These are phyloP conservation scores for Lasioglossum lativentre DNA, from an alignment of 2,888 invertebrate species.

Conservation along the genomic window DNA sequence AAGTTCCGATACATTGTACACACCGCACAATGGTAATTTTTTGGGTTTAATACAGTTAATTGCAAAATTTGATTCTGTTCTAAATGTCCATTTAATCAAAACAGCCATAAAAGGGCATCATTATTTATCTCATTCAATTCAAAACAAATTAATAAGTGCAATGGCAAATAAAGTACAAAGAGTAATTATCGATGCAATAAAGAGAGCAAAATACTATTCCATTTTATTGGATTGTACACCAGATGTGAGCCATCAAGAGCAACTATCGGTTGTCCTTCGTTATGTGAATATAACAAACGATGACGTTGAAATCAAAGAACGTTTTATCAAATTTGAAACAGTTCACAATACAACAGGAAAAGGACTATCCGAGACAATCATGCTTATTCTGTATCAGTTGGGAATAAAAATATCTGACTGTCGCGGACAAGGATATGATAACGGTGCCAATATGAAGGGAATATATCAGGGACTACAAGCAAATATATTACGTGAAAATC, in stretches of 20 bases:
- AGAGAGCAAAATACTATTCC: conserved; percentile 50
- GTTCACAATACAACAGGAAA: conserved; percentile 46
- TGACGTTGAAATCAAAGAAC: conserved; percentile 36
- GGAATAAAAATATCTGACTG: conserved; percentile 42
- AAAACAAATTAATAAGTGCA: conserved; percentile 47
- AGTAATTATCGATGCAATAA: conserved; percentile 42
- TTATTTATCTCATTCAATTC: conserved; percentile 47
- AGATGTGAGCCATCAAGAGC: no score
- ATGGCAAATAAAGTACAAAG: conserved; percentile 44
- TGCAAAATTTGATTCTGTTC: conserved; percentile 41
- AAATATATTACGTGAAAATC: conserved; percentile 19
- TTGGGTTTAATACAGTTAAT: conserved; percentile 44
- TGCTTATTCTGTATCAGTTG: conserved; percentile 35
- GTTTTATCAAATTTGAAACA: conserved; percentile 41
- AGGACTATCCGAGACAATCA: conserved; percentile 41
- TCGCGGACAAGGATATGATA: conserved; percentile 52
- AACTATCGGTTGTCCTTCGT: no score
- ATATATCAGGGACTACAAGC: conserved; percentile 49
- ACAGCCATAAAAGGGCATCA: conserved; percentile 43
- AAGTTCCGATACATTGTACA: no score
- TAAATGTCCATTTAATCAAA: conserved; percentile 37
- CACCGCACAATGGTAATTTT: conserved; percentile 49
- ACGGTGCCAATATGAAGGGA: conserved; percentile 51
- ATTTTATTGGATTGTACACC: conserved; percentile 53
- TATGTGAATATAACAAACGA: no score